Percentiles rank a stretch among this genome's conserved stretches.
Conservation (phyloP, 1,140 invertebrate genomes). For the Nephotettix cincticeps region DNA sequence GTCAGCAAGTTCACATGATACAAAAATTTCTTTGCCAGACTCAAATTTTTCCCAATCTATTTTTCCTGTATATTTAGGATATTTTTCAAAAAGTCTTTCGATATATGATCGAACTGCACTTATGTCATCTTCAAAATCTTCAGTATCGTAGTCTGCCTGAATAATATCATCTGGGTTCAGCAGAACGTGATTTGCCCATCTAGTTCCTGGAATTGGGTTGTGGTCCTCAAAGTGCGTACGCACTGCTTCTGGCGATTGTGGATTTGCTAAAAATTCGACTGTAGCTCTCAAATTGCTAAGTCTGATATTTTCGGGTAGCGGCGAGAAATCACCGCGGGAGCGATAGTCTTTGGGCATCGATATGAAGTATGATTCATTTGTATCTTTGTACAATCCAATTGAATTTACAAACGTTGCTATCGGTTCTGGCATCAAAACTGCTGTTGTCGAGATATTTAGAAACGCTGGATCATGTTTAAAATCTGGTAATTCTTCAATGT, state of each 20-base stretch:
- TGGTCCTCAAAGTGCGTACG: background rate
- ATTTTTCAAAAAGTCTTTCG: background rate
- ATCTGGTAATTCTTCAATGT: background rate
- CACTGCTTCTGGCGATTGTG: background rate
- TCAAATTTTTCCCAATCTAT: conserved; percentile 1
- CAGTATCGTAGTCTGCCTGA: background rate
- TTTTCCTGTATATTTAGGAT: background rate
- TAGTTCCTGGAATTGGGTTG: background rate
- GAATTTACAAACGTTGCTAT: background rate
- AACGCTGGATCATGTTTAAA: background rate
- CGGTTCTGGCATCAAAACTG: background rate
- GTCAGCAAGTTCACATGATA: background rate
- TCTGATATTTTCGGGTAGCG: background rate
- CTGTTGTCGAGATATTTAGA: background rate
- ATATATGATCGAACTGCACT: background rate
- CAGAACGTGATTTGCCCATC: background rate
- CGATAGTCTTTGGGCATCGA: too few species aligned
- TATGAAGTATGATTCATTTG: background rate
- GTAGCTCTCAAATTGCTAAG: background rate
- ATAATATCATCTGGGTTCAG: background rate
- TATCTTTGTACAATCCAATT: background rate
- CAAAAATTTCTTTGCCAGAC: background rate
- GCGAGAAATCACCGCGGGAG: background rate
- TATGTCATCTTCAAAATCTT: background rate
- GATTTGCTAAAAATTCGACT: background rate